A percentile compares a stretch with the other conserved stretches of the same genome.
Conservation (phyloP, 2,113 vertebrate species). For the Anoplopoma fimbria region DNA sequence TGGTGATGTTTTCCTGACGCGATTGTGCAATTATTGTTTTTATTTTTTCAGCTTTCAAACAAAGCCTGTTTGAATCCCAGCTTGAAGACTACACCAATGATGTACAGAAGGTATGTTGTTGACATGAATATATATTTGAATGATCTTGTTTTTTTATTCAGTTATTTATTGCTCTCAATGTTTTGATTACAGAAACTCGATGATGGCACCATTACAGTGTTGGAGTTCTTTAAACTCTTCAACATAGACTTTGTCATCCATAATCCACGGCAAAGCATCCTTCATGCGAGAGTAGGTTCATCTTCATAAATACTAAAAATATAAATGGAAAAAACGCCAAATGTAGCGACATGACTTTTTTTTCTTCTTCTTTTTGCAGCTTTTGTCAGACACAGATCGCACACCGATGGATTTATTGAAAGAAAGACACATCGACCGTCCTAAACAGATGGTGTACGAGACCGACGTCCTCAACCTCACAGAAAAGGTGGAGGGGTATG, state of each 20-base stretch:
- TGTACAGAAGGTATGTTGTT: conserved; percentile 82
- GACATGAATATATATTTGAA: background rate
- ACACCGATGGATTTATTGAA: conserved; percentile 84
- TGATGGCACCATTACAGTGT: conserved; percentile 88
- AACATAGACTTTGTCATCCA: conserved; percentile 90
- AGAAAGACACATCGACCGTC: conserved; percentile 86
- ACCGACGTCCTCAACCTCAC: conserved; percentile 84
- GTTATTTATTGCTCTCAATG: background rate
- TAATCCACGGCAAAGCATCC: conserved; percentile 89
- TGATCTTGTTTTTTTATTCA: background rate
- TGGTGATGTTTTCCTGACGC: background rate
- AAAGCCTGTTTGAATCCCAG: conserved; percentile 87
- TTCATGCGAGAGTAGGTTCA: conserved; percentile 85
- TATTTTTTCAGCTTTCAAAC: conserved; percentile 83
- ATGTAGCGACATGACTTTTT: background rate
- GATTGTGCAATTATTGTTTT: background rate
- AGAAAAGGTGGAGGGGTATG: conserved; percentile 87
- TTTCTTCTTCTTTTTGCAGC: conserved; percentile 71
- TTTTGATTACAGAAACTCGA: conserved; percentile 87
- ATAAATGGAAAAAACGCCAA: background rate
- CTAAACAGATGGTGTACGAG: conserved; percentile 90
- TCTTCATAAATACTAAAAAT: background rate
- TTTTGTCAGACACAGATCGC: conserved; percentile 69
- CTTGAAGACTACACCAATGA: conserved; percentile 86
- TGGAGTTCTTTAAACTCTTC: conserved; percentile 92